Evolutionary conservation across 2,113 vertebrate genomes (phyloP), one percentile per base, ranked within the genome.

Genomic region (Pseudolaguvia tuberculata): DNA sequence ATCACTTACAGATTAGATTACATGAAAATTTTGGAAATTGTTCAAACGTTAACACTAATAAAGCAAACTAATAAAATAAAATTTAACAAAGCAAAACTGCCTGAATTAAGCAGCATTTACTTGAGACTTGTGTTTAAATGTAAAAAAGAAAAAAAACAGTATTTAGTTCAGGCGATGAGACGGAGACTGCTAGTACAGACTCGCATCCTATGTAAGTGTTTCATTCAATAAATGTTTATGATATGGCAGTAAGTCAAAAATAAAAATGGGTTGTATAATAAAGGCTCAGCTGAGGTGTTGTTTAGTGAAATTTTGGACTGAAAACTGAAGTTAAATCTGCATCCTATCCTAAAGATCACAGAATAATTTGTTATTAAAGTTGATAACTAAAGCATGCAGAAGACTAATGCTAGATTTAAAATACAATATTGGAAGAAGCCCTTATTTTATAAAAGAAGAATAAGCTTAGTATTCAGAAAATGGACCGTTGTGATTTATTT

Each of bases 401-500:
- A 58, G 14, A 31, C 50, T 70, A 25, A 51, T 18, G 4, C 7
- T 48, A 12, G 25, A 51, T 73, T 56, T 80, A 53, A 50, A 77
- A 73, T 69, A 66, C 63, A 25, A 61, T 77, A 12, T 13, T 51
- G 62, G 27, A 57, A 39, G 29, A 14, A 67, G 27, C 50, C 39
- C 66, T 66, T 72, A 77, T 69, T 67, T 70, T 77, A 65, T 31
- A 56, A n/a, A 53, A 51, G 15, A 61, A 68, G 2, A 78, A 72
- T 50, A 27, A 31, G 17, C 45, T 65, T 72, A 50, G 14, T 42
- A 73, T 56, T 25, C 63, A 12, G 63, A 70, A 79, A 76, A 78
- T 76, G 39, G 45, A 51, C 25, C 45, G 29, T 65, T 71, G 57
- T 68, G 70, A 73, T 72, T 78, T 81, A 69, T 75, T 79, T 79